These are phyloP conservation scores for Drosophila falleni DNA, from an alignment of 2,888 invertebrate species.

Conservation along the genomic window DNA sequence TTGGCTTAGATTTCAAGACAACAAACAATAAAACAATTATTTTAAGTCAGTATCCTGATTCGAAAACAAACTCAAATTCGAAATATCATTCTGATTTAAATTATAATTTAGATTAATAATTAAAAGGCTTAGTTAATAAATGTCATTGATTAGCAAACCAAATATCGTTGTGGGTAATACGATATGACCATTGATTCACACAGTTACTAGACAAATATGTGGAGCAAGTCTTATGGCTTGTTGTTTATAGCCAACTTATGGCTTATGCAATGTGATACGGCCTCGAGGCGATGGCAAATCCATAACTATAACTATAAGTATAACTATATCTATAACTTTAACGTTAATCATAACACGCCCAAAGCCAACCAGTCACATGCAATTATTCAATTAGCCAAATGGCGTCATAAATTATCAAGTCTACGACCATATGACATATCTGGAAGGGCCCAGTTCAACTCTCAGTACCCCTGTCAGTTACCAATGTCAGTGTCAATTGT, in stretches of 20 bases:
- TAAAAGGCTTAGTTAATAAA: slow-evolving; percentile 25
- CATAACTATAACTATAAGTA: slow-evolving; percentile 34
- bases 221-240: slow-evolving; percentile 47
- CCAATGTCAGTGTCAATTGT: slow-evolving; percentile 62
- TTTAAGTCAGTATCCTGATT: slow-evolving; percentile 10
- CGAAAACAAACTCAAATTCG: not conserved
- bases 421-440: slow-evolving; percentile 46
- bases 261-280: slow-evolving; percentile 58
- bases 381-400: slow-evolving; percentile 82
- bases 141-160: slow-evolving; percentile 52
- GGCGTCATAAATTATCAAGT: slow-evolving; percentile 77
- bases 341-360: slow-evolving; percentile 51
- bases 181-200: slow-evolving; percentile 59
- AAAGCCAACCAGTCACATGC: slow-evolving; percentile 66
- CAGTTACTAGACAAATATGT: slow-evolving; percentile 37
- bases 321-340: slow-evolving; percentile 31
- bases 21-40: slow-evolving; percentile 27
- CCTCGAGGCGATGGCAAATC: slow-evolving; percentile 46
- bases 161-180: slow-evolving; percentile 47
- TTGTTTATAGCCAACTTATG: slow-evolving; percentile 21
- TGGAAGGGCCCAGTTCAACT: slow-evolving; percentile 34
- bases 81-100: not conserved
- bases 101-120: not conserved
- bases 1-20: slow-evolving; percentile 22
- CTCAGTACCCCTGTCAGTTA: not conserved